phyloP scores from a whole-genome alignment of 2,888 invertebrate species.

The Gymnocheta viridis region DNA sequence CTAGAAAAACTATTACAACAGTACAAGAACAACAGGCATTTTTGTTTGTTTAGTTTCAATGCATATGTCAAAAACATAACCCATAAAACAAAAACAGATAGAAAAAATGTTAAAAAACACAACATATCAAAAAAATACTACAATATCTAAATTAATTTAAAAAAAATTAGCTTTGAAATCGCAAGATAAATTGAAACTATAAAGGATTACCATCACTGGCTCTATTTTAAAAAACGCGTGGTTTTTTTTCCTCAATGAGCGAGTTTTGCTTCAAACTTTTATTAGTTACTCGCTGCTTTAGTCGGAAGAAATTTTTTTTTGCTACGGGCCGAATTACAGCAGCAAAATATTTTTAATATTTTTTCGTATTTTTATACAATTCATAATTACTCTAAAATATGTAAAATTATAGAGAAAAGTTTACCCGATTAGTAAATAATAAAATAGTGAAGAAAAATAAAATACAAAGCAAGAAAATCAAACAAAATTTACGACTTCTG shows the following conservation, averaged over 20 bases:
- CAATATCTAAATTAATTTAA: too few species aligned
- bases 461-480: conserved; percentile 7
- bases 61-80: too few species aligned
- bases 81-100: too few species aligned
- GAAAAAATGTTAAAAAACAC: too few species aligned
- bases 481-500: conserved; percentile 16
- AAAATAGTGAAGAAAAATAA: not conserved
- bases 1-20: too few species aligned
- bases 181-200: too few species aligned
- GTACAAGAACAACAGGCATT: too few species aligned
- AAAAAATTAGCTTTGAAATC: too few species aligned
- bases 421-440: not conserved
- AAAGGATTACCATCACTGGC: not conserved
- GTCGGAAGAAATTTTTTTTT: conserved; percentile 62
- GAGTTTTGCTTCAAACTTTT: conserved; percentile 7
- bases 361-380: conserved; percentile 65
- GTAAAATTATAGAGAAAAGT: conserved; percentile 47
- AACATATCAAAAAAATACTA: too few species aligned
- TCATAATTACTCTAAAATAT: conserved; percentile 46
- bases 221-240: conserved; percentile 46
- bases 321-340: conserved; percentile 49
- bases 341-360: conserved; percentile 55
- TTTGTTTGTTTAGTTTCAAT: too few species aligned
- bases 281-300: conserved; percentile 57
- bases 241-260: conserved; percentile 39